Evolutionary conservation across 1,140 invertebrate genomes (phyloP).

Genomic region (Stegodyphus mimosarum): DNA sequence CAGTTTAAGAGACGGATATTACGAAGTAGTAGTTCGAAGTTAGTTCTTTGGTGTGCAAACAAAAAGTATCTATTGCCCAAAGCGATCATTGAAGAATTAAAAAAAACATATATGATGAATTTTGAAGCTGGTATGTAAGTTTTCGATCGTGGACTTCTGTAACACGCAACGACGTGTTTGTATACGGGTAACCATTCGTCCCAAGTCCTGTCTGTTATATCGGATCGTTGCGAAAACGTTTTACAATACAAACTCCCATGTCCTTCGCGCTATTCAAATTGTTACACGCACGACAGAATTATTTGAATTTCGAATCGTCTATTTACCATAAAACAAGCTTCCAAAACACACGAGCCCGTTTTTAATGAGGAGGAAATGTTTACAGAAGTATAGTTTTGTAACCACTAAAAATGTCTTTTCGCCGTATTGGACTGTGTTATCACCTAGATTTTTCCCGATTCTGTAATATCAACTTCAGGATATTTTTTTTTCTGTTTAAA

Average conservation of each 20-base stretch:
- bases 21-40: no score
- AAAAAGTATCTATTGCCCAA: no score
- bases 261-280: constrained; percentile 15
- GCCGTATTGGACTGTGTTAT: constrained; percentile 1
- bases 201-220: constrained; percentile 7
- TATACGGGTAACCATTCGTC: constrained; percentile 2
- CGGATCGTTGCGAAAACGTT: background rate
- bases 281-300: constrained; percentile 25
- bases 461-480: constrained; percentile 3
- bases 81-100: no score
- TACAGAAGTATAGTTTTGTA: constrained; percentile 48
- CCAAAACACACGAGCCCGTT: constrained; percentile 4
- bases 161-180: no score
- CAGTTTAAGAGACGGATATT: no score
- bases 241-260: constrained; percentile 32
- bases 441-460: constrained; percentile 10
- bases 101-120: no score
- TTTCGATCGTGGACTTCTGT: no score
- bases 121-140: no score
- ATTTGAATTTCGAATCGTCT: constrained; percentile 21
- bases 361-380: constrained; percentile 28
- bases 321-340: constrained; percentile 12
- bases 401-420: background rate
- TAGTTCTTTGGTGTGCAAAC: no score
- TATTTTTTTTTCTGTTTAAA: background rate